Evolutionary conservation across 2,797 vertebrate species (phyloP), one percentile per base, ranked within the genome.

Genomic region (Rhyacichthys aspro): DNA sequence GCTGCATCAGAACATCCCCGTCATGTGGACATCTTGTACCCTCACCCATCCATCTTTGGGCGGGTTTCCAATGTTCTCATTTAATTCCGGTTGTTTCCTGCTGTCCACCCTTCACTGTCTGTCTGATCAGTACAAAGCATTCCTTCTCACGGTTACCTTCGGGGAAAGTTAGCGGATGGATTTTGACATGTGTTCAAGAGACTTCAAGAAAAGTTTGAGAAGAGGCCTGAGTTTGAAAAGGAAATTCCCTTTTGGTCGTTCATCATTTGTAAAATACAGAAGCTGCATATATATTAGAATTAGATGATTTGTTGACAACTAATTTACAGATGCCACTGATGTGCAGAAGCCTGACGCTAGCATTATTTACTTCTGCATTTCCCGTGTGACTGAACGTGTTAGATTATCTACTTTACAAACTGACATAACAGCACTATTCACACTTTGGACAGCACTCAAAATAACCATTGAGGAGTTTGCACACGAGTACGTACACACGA

Each of bases 401-500:
- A 18, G 28, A 56, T 36, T 43, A 56, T 56, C 28, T 12, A 36
- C n/a, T 56, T 56, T 56, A 56, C 41, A 43, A 43, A 15, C 41
- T 33, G 53, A 33, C 39, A 54, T n/a, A n/a, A 42, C 14, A 8
- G 2, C 39, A 43, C 28, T 33, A 42, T 32, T 55, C 39, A 55
- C 9, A 32, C 10, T 54, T 54, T 19, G 18, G 1, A 43, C 7
- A 41, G 38, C 37, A 1, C 12, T 9, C 12, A 44, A 56, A 43
- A 19, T 33, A 9, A 44, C 41, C 41, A 43, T 17, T 56, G n/a
- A 14, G 14, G 28, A 7, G 23, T 11, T 8, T 15, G n/a, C 9
- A 44, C 32, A 9, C 33, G 9, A 10, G 7, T 23, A 41, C 11
- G 15, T 59, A 8, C 53, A 60, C 8, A 45, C 54, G 16, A 44